phyloP scores from a whole-genome alignment of 1,140 invertebrate genomes.

The Polypedilum vanderplanki region DNA sequence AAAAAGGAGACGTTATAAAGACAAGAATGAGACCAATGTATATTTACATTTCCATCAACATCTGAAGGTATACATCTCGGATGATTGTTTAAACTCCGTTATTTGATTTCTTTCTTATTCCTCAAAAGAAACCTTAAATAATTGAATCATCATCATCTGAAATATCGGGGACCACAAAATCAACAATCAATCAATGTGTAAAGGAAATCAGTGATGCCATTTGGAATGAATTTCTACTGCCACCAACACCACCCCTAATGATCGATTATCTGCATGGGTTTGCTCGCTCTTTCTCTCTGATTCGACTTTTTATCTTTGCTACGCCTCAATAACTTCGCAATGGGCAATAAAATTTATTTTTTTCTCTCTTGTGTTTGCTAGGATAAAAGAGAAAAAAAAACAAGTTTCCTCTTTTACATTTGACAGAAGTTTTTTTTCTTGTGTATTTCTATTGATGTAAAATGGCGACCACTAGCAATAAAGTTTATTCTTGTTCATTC shows the following conservation, averaged over 20 bases:
- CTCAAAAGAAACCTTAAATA: neutral
- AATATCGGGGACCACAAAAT: neutral
- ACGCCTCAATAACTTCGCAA: slow-evolving; percentile 16
- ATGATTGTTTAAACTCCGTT: neutral
- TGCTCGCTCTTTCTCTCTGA: neutral
- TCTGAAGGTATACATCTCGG: neutral
- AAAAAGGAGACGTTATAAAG: neutral
- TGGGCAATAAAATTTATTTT: slow-evolving; percentile 11
- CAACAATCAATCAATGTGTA: slow-evolving; percentile 18
- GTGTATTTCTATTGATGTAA: neutral
- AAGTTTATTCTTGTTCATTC: neutral
- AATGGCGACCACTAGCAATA: neutral
- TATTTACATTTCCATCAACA: slow-evolving; percentile 13
- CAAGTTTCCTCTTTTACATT: too few species aligned
- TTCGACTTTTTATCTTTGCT: neutral
- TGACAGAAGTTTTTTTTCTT: neutral
- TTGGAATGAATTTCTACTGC: neutral
- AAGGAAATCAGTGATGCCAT: neutral
- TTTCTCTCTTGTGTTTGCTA: too few species aligned
- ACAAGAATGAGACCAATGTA: too few species aligned
- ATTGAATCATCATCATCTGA: neutral
- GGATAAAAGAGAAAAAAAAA: neutral
- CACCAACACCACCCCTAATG: neutral
- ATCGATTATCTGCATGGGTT: slow-evolving; percentile 17
- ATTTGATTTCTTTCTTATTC: neutral